A percentile compares a stretch with the other conserved stretches of the same genome.
phyloP scores from a whole-genome alignment of 1,140 invertebrate genomes.

The Brachionus koreanus region DNA sequence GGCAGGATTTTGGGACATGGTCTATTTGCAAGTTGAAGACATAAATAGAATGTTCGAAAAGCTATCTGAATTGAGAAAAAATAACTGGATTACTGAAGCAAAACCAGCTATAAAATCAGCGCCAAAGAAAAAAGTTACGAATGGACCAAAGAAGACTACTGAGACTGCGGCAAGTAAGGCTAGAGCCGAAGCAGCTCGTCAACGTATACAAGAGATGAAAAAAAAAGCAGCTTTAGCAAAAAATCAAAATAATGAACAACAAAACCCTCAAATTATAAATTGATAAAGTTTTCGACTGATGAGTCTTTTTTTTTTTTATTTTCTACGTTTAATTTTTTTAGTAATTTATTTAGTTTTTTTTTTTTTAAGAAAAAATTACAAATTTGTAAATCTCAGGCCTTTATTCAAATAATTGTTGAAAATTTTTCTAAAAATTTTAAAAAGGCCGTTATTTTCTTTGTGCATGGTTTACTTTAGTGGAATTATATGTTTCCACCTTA shows the following conservation, averaged over 20 bases:
- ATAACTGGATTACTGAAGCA: constrained; percentile 65
- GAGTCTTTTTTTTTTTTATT: constrained; percentile 35
- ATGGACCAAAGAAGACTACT: neutral
- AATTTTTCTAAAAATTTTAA: neutral
- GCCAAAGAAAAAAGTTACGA: neutral
- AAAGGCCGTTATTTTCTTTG: neutral
- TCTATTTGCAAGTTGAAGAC: constrained; percentile 79
- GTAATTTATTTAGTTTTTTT: constrained; percentile 34
- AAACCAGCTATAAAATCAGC: constrained; percentile 17
- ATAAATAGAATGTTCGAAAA: constrained; percentile 74
- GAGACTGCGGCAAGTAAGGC: constrained; percentile 18
- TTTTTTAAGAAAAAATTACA: neutral
- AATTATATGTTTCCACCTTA: neutral
- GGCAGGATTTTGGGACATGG: constrained; percentile 95
- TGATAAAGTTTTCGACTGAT: neutral
- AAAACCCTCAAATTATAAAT: neutral
- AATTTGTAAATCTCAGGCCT: constrained; percentile 33
- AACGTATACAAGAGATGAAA: constrained; percentile 1
- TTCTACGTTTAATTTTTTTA: constrained; percentile 41
- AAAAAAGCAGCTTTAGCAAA: constrained; percentile 21
- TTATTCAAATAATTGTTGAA: neutral
- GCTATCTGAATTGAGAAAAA: constrained; percentile 67
- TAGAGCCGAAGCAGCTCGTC: constrained; percentile 17
- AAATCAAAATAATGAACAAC: neutral
- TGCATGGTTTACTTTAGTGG: neutral